Base-by-base conservation (phyloP, 1,140 invertebrate genomes). In the Drosophila arawakana region DNA sequence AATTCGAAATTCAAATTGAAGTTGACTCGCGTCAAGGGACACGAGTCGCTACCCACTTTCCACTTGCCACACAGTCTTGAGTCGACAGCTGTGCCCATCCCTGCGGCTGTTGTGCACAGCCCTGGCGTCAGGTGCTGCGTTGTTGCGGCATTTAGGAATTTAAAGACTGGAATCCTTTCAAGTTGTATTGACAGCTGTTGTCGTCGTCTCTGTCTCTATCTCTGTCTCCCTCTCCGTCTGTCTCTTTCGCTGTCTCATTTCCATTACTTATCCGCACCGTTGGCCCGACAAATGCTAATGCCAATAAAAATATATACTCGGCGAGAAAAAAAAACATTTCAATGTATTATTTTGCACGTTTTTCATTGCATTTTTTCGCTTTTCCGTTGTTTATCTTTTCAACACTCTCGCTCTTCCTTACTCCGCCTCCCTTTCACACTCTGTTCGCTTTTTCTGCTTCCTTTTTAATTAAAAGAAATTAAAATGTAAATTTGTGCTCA, bases 381-480 rank as follows among this genome's bases (percentile, higher is more conserved):
- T 57, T 75, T 67, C 37, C 30, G 15, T 55, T 43, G 10, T 39
- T 39, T 13, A 9, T 43, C 11, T 46, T 55, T 30, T 30, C 25
- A 4, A 30, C 25, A 30, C 25, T 57, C 47, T 54, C 72, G 75
- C 7, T 4, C 34, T 4, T 30, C 6, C 52, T 55, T 2, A 2
- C 34, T 55, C 9, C 2, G 4, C 7, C 52, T 37, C 21, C 37
- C 44, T 21, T 13, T 10, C 41, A 18, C 44, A n/a, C 49, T 21
- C 18, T 21, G 18, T 21, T 43, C 13, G 6, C 34, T 62, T 44
- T 21, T 39, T 71, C 59, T 71, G 8, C 39, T 68, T 60, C 54
- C 57, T 39, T 80, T 89, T 88, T 88, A 88, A 88, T 88, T 89
- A 89, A 89, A 89, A 83, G 68, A 89, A 89, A 88, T 88, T 88